phyloP scores from a whole-genome alignment of 2,888 invertebrate genomes.

The Polietes domitor region DNA sequence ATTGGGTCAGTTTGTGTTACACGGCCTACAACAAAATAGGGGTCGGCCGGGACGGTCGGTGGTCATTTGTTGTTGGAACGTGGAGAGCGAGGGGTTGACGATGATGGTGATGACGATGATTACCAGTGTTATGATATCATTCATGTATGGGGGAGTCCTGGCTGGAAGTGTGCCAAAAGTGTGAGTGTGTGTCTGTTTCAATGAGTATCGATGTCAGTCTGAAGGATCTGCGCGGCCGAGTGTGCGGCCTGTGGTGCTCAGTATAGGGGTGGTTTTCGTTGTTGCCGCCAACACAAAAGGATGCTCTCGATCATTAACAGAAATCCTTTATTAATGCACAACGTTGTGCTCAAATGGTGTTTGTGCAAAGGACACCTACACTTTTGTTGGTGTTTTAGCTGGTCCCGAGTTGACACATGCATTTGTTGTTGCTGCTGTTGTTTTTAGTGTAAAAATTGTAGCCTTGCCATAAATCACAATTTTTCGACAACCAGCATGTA shows the following conservation, averaged over 20 bases:
- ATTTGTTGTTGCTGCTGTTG: constrained; percentile 15
- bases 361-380: constrained; percentile 46
- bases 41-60: not conserved
- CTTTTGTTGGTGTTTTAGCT: constrained; percentile 41
- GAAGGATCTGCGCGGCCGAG: not conserved
- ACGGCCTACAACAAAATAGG: constrained; percentile 1
- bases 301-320: constrained; percentile 41
- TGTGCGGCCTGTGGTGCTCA: not conserved
- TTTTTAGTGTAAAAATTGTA: constrained; percentile 15
- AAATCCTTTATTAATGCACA: constrained; percentile 38
- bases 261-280: constrained; percentile 39
- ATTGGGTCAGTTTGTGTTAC: constrained; percentile 12
- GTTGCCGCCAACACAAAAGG: constrained; percentile 34
- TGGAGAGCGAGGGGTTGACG: not conserved
- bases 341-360: too few species aligned
- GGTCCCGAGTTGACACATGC: not conserved
- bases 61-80: not conserved
- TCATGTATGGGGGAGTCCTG: constrained; percentile 31
- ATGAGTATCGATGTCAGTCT: not conserved
- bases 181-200: constrained; percentile 13
- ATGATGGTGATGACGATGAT: not conserved
- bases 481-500: constrained; percentile 53
- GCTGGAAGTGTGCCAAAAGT: constrained; percentile 50
- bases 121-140: constrained; percentile 16
- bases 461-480: constrained; percentile 60